Evolutionary conservation across 2,797 vertebrate species (phyloP).

Genomic region (Eurystomus glaucurus): DNA sequence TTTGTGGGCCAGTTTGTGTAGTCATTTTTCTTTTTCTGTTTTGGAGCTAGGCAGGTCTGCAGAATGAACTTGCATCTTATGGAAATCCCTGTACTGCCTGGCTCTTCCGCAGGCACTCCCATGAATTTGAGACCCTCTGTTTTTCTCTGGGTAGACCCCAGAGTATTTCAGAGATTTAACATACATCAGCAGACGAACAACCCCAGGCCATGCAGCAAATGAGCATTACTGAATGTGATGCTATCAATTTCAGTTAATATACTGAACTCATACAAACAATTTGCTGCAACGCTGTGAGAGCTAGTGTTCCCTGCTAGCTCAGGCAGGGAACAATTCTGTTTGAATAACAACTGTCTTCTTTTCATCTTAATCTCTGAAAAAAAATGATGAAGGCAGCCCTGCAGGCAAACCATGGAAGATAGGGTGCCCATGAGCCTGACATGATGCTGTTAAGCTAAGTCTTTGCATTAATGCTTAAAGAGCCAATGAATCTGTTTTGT

Average conservation of each 20-base stretch:
- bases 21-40: not conserved
- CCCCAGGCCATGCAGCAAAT: not conserved
- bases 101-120: not conserved
- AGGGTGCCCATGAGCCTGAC: not conserved
- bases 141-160: not conserved
- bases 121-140: not conserved
- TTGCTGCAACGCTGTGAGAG: not conserved
- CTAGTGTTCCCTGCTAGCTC: not conserved
- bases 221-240: not conserved
- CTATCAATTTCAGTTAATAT: not conserved
- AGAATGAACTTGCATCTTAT: not conserved
- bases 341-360: constrained; percentile 13
- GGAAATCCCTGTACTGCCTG: not conserved
- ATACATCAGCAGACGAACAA: not conserved
- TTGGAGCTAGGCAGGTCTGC: not conserved
- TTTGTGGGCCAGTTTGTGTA: not conserved
- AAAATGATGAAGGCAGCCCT: not conserved
- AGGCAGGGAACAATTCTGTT: constrained; percentile 2
- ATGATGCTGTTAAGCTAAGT: constrained; percentile 20
- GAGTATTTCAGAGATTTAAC: not conserved
- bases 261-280: not conserved
- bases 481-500: constrained; percentile 1
- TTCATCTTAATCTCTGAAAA: constrained; percentile 8
- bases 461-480: constrained; percentile 6
- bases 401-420: not conserved